phyloP scores from a whole-genome alignment of 2,797 vertebrate genomes.

The Synanceia verrucosa region DNA sequence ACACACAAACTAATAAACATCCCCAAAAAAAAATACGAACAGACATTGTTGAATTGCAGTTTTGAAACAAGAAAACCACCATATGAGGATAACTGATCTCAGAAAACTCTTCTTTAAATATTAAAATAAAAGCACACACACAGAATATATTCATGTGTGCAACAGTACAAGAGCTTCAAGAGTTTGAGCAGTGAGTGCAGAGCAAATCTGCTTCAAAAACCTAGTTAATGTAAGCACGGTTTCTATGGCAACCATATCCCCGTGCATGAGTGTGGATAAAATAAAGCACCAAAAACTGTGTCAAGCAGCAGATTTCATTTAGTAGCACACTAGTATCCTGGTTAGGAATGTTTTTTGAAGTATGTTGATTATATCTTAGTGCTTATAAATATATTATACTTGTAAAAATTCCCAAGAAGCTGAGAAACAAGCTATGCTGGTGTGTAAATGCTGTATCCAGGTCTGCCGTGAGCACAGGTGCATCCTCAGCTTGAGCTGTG shows the following conservation, averaged over 20 bases:
- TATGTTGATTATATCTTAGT: background rate
- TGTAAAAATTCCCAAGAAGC: background rate
- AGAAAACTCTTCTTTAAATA: background rate
- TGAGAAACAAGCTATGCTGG: background rate
- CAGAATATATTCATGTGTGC: background rate
- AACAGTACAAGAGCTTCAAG: slow-evolving; percentile 16
- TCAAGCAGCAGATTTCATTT: slow-evolving; percentile 30
- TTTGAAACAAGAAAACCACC: background rate
- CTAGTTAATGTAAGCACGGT: slow-evolving; percentile 67
- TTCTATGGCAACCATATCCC: slow-evolving; percentile 75
- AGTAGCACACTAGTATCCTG: background rate
- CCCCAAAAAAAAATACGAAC: slow-evolving; percentile 32
- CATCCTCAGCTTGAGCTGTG: background rate
- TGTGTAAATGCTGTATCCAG: background rate
- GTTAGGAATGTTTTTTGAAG: background rate
- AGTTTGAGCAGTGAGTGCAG: slow-evolving; percentile 21
- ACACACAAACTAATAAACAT: slow-evolving; percentile 22
- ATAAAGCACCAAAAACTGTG: slow-evolving; percentile 25
- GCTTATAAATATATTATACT: background rate
- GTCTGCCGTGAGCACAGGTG: background rate
- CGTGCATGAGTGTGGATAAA: slow-evolving; percentile 29
- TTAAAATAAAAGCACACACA: slow-evolving; percentile 6
- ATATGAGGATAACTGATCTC: background rate
- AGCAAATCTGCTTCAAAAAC: slow-evolving; percentile 45
- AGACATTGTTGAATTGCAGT: slow-evolving; percentile 13